phyloP scores from a whole-genome alignment of 2,113 vertebrate genomes.

The Platysternon megacephalum region DNA sequence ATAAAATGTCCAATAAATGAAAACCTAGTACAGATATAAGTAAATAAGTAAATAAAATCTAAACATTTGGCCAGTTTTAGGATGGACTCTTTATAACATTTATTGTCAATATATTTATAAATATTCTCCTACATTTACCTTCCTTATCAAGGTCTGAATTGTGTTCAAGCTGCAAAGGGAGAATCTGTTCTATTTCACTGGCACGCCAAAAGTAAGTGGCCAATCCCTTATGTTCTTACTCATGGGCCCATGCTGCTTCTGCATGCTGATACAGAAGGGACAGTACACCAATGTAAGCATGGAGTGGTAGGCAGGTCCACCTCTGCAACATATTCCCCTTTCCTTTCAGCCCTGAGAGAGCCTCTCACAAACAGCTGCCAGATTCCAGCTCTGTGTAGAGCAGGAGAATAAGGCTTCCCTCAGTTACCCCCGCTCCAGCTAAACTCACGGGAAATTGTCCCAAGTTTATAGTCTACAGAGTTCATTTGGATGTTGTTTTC shows the following conservation, averaged over 20 bases:
- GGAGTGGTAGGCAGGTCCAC: not conserved
- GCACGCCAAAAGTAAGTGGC: not conserved
- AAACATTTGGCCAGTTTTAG: not conserved
- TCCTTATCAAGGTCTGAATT: not conserved
- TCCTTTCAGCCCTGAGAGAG: too few species aligned
- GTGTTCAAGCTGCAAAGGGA: not conserved
- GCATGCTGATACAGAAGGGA: not conserved
- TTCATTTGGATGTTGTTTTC: not conserved
- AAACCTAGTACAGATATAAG: not conserved
- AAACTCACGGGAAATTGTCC: not conserved
- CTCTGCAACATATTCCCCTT: not conserved
- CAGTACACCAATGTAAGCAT: not conserved
- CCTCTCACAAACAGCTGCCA: too few species aligned
- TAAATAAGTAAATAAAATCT: not conserved
- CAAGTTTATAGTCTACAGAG: not conserved
- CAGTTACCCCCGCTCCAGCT: not conserved
- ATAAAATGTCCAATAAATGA: slow-evolving; percentile 40
- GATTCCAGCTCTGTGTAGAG: not conserved
- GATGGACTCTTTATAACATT: not conserved
- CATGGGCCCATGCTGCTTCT: not conserved
- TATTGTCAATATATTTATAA: not conserved
- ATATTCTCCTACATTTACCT: not conserved
- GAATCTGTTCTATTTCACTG: not conserved
- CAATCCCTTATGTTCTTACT: not conserved
- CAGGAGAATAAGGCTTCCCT: not conserved